Evolutionary conservation across 2,888 invertebrate species (phyloP).

Genomic region (Nezara viridula): DNA sequence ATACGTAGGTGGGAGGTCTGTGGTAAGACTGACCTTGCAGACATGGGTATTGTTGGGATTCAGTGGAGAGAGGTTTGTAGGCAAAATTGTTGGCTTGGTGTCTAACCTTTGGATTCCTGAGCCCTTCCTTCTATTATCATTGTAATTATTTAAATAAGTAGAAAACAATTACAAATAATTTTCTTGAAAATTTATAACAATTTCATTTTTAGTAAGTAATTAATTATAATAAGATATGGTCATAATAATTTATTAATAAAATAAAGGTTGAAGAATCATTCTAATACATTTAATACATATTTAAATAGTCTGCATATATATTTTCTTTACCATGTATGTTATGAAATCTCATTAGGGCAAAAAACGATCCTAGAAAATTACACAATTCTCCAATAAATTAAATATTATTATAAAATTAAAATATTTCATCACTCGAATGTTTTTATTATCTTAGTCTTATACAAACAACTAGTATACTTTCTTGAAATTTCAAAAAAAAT

Average conservation of each 20-base stretch:
- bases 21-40: no score
- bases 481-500: not conserved
- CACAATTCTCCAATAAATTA: not conserved
- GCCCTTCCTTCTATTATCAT: no score
- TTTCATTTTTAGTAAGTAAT: not conserved
- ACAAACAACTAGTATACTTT: constrained; percentile 5
- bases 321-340: constrained; percentile 10
- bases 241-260: not conserved
- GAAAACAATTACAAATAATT: not conserved
- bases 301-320: constrained; percentile 26
- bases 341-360: constrained; percentile 7
- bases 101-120: no score
- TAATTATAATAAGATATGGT: not conserved
- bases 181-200: not conserved
- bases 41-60: no score
- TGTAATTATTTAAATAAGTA: no score
- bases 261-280: not conserved
- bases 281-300: not conserved
- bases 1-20: no score
- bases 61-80: no score
- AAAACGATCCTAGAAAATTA: not conserved
- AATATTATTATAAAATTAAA: not conserved
- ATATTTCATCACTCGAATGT: not conserved
- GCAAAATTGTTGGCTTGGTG: no score
- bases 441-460: not conserved